phyloP scores from a whole-genome alignment of 2,113 vertebrate species.

The Zootoca vivipara region DNA sequence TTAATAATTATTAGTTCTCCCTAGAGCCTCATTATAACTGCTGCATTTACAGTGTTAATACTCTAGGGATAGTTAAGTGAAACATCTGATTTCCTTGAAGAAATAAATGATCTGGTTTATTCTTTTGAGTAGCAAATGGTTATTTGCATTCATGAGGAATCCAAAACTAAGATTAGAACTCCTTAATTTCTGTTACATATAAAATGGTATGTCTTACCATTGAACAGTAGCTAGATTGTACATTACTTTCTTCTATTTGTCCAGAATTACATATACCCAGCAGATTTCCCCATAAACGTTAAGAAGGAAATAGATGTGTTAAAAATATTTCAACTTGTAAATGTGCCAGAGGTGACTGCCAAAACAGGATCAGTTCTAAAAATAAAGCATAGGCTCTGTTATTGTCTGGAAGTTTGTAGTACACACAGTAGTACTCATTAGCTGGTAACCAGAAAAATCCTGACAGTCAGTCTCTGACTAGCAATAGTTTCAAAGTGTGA shows the following conservation, averaged over 20 bases:
- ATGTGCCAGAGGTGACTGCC: background rate
- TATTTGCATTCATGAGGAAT: slow-evolving; percentile 25
- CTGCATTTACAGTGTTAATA: slow-evolving; percentile 57
- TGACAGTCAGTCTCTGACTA: background rate
- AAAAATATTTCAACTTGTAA: background rate
- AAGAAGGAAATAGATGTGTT: slow-evolving; percentile 7
- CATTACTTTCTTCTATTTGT: background rate
- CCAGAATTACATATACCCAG: background rate
- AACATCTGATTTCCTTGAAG: slow-evolving; percentile 64
- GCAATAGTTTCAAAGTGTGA: background rate
- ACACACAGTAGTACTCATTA: background rate
- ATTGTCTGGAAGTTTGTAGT: slow-evolving; percentile 11
- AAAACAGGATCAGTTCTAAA: slow-evolving; percentile 19
- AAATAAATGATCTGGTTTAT: slow-evolving; percentile 52
- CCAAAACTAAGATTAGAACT: slow-evolving; percentile 51
- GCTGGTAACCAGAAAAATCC: background rate
- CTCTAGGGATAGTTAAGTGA: slow-evolving; percentile 61
- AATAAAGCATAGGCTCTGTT: background rate
- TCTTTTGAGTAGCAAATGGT: slow-evolving; percentile 28
- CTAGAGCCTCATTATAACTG: slow-evolving; percentile 55
- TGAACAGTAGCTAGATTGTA: slow-evolving; percentile 18
- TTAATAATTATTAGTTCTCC: slow-evolving; percentile 63
- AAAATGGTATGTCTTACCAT: background rate
- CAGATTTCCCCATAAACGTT: slow-evolving; percentile 16
- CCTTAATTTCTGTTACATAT: slow-evolving; percentile 14